Evolutionary conservation across 2,113 vertebrate genomes (phyloP).

Genomic region (Benitochromis conjunctus): DNA sequence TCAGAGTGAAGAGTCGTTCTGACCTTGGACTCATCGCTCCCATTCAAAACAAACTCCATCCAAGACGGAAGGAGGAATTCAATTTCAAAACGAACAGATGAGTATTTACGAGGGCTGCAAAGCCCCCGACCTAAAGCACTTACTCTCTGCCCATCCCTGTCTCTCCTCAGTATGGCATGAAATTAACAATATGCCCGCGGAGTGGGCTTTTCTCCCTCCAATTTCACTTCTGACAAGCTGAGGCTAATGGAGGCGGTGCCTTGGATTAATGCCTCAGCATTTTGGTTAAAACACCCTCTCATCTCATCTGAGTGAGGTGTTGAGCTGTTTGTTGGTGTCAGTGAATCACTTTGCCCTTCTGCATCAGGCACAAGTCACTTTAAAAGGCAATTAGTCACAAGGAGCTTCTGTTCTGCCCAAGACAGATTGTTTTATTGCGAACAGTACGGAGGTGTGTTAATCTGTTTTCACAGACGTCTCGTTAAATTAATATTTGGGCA

Average conservation of each 20-base stretch:
- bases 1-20: background rate
- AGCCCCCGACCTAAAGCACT: conserved; percentile 35
- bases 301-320: background rate
- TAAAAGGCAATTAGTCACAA: conserved; percentile 38
- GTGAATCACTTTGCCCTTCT: conserved; percentile 32
- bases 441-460: background rate
- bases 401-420: background rate
- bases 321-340: conserved; percentile 38
- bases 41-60: background rate
- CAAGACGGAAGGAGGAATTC: background rate
- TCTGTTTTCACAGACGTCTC: background rate
- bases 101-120: conserved; percentile 50
- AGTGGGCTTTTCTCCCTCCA: conserved; percentile 16
- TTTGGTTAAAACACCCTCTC: conserved; percentile 28
- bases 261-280: conserved; percentile 34
- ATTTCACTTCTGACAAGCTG: conserved; percentile 34
- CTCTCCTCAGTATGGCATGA: conserved; percentile 40
- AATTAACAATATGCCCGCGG: conserved; percentile 18
- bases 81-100: conserved; percentile 30
- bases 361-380: conserved; percentile 12
- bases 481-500: background rate
- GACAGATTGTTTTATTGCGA: conserved; percentile 13
- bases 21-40: conserved; percentile 40
- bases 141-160: conserved; percentile 10
- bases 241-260: conserved; percentile 40